phyloP scores from a whole-genome alignment of 2,113 vertebrate genomes.

The Taurulus bubalis region DNA sequence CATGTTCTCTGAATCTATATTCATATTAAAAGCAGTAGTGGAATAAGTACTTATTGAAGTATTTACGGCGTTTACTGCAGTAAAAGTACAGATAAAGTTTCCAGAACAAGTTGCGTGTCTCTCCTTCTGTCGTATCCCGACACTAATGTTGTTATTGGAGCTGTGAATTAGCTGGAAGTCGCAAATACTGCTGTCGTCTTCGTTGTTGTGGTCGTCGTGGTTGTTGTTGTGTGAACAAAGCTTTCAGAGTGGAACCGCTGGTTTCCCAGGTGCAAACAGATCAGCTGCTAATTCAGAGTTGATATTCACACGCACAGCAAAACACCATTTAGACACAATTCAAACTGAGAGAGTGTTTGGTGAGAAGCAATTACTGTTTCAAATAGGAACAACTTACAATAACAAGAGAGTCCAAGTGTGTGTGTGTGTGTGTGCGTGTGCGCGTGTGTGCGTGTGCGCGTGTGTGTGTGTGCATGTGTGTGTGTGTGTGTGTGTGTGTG shows the following conservation, averaged over 20 bases:
- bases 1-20: not conserved
- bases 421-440: constrained; percentile 24
- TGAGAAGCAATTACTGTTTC: constrained; percentile 48
- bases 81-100: not conserved
- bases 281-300: constrained; percentile 53
- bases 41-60: not conserved
- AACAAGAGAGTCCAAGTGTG: constrained; percentile 13
- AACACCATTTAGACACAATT: constrained; percentile 57
- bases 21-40: too few relatives aligned
- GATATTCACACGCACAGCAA: constrained; percentile 39
- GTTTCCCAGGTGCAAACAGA: constrained; percentile 50
- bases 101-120: too few relatives aligned
- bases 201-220: not conserved
- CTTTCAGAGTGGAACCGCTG: not conserved
- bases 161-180: not conserved
- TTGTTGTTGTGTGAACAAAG: constrained; percentile 1
- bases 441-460: constrained; percentile 7
- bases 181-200: not conserved
- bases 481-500: constrained; percentile 10
- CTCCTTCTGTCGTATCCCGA: not conserved
- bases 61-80: not conserved
- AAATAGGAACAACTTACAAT: constrained; percentile 45
- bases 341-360: constrained; percentile 22
- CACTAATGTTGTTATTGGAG: not conserved
- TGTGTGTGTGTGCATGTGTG: constrained; percentile 24